phyloP scores from a whole-genome alignment of 1,140 invertebrate species.

The Ptiloglossa arizonensis region DNA sequence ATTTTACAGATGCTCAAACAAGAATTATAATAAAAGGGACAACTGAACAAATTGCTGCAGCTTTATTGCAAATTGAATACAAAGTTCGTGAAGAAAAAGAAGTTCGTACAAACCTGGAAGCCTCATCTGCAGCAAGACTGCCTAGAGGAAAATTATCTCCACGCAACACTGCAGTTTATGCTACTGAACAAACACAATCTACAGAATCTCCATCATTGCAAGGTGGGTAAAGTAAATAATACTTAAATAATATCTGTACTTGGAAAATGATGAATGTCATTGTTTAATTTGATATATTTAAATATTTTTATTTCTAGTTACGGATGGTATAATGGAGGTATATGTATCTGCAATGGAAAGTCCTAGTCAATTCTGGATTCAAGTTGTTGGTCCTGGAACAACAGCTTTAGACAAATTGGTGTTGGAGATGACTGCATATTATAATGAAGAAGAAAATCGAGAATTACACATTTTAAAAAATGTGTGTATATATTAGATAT shows the following conservation, averaged over 20 bases:
- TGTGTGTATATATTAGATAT: constrained; percentile 62
- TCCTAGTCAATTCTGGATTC: constrained; percentile 92
- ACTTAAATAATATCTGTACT: constrained; percentile 25
- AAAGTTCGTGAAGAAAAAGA: constrained; percentile 83
- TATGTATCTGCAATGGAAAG: constrained; percentile 91
- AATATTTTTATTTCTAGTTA: constrained; percentile 42
- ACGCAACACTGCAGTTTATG: constrained; percentile 14
- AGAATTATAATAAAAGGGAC: constrained; percentile 84
- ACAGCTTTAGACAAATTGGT: constrained; percentile 88
- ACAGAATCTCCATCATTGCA: constrained; percentile 9
- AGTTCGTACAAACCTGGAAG: constrained; percentile 76
- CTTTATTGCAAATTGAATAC: constrained; percentile 84
- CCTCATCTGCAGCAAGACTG: constrained; percentile 77
- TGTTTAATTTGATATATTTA: constrained; percentile 13
- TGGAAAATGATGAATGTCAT: not conserved
- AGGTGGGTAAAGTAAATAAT: constrained; percentile 30
- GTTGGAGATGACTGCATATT: constrained; percentile 90
- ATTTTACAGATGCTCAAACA: constrained; percentile 75
- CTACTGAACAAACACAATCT: not conserved
- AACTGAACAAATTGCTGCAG: constrained; percentile 83
- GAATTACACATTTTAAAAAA: constrained; percentile 82
- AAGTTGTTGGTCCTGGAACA: constrained; percentile 87
- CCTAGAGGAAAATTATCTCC: constrained; percentile 76
- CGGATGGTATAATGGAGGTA: constrained; percentile 87
- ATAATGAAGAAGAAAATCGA: constrained; percentile 84